Percentiles rank a stretch among this genome's conserved stretches.
Evolutionary conservation across 2,797 vertebrate genomes (phyloP).

Genomic region (Peromyscus melanophrys): DNA sequence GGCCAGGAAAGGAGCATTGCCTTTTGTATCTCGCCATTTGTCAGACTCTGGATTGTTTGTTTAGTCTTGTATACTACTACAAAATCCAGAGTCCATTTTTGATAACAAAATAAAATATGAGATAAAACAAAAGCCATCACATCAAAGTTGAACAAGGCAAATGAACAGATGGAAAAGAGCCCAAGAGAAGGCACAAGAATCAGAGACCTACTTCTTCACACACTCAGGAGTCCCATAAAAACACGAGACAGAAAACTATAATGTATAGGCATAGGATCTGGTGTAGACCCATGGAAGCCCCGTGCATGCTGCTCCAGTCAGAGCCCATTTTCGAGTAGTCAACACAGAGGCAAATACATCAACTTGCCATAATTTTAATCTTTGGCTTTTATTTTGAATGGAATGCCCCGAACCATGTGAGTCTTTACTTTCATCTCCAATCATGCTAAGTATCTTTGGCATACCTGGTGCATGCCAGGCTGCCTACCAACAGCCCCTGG

Average conservation of each 20-base stretch:
- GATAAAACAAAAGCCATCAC: background rate
- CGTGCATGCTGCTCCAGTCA: background rate
- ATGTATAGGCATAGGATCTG: background rate
- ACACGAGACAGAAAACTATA: background rate
- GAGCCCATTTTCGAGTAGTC: background rate
- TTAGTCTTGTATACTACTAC: constrained; percentile 28
- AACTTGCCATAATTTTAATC: background rate
- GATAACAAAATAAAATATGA: background rate
- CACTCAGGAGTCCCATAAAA: background rate
- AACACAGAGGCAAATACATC: background rate
- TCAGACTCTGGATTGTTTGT: background rate
- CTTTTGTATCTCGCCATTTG: constrained; percentile 5
- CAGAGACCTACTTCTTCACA: background rate
- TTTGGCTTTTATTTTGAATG: background rate
- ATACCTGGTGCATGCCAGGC: background rate
- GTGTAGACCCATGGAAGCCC: background rate
- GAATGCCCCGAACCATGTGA: background rate
- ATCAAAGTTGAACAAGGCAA: background rate
- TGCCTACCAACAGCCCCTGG: background rate
- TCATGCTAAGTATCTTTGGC: background rate
- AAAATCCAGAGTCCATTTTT: background rate
- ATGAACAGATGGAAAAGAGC: background rate
- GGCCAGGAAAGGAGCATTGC: background rate
- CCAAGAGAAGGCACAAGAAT: background rate
- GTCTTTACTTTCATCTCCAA: background rate